These are phyloP conservation scores for Acanthurus leucopareius DNA, from an alignment of 2,797 vertebrate species.

Conservation along the genomic window DNA sequence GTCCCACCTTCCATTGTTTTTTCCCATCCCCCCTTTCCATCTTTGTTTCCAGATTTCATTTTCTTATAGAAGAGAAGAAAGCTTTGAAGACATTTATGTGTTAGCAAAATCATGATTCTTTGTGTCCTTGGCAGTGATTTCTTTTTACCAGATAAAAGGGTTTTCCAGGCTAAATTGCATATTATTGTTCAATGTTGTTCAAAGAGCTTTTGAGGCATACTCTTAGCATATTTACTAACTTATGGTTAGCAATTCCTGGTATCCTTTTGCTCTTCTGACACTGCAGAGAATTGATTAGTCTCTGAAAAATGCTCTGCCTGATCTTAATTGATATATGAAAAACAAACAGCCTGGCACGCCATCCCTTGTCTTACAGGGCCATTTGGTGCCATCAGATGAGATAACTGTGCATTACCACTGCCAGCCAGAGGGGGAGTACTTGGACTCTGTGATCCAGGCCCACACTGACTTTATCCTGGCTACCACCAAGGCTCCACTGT, in stretches of 20 bases:
- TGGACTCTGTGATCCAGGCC: slow-evolving; percentile 91
- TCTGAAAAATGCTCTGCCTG: not conserved
- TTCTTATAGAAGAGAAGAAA: slow-evolving; percentile 14
- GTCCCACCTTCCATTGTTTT: slow-evolving; percentile 26
- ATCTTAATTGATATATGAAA: not conserved
- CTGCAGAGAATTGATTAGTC: not conserved
- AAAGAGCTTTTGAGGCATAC: slow-evolving; percentile 1
- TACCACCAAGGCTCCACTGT: slow-evolving; percentile 93
- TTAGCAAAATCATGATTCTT: not conserved
- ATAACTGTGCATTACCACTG: slow-evolving; percentile 92
- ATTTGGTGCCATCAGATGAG: slow-evolving; percentile 95
- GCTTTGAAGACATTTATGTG: slow-evolving; percentile 7
- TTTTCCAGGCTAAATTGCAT: not conserved
- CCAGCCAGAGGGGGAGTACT: slow-evolving; percentile 89
- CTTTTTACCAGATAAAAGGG: not conserved
- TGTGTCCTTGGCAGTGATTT: slow-evolving; percentile 13
- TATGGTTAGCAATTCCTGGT: not conserved
- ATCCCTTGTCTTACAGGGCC: slow-evolving; percentile 83
- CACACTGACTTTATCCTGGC: slow-evolving; percentile 95
- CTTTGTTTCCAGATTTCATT: slow-evolving; percentile 20
- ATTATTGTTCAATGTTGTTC: slow-evolving; percentile 22
- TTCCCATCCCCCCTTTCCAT: not conserved
- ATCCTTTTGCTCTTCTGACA: not conserved
- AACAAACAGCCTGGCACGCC: not conserved
- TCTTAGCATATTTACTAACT: slow-evolving; percentile 6